Evolutionary conservation across 2,888 invertebrate genomes (phyloP), one percentile per base, ranked within the genome.

Genomic region (Microctonus brassicae): DNA sequence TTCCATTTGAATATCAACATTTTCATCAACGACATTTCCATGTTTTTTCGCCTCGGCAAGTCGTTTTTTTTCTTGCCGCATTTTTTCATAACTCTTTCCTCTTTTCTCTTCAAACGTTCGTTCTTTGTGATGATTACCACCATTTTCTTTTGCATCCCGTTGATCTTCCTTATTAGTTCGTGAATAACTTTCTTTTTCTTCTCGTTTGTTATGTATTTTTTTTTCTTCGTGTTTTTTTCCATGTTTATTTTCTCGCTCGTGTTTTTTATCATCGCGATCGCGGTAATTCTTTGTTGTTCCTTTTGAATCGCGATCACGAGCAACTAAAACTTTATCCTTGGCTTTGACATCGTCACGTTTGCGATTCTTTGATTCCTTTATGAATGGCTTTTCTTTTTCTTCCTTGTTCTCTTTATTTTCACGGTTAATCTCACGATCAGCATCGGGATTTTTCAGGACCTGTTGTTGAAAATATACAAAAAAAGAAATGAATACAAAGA

Each of bases 251-350:
- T 84, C 85, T 53, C 77, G 80, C 3, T 84, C 86, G 62, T 90
- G 90, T 73, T 82, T 71, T 77, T 87, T 89, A 77, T 90, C 89
- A 75, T 89, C 89, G 74, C 89, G 89, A 73, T 91, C 90, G 75
- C 84, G 82, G 55, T 87, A 81, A 72, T 82, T 77, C 77, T 86
- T 88, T 69, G 82, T 76, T 86, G 78, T 63, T 75, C 89, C 87
- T 73, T 90, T 90, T 82, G 89, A 87, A 77, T 91, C 91, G 65
- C 90, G 78, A 58, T 84, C 84, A 34, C 84, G 81, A 10, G 79
- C 72, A 2, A 70, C 69, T 4, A 63, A n/a, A 17, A 79, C 47
- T 77, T 85, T 86, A 2, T 86, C 86, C 9, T 83, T 79, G 9
- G 80, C 76, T 63, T 85, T 87, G 5, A 52, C 22, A 2, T 86